Evolutionary conservation across 2,888 invertebrate species (phyloP).

Genomic region (Scelioninae gen. 2): DNA sequence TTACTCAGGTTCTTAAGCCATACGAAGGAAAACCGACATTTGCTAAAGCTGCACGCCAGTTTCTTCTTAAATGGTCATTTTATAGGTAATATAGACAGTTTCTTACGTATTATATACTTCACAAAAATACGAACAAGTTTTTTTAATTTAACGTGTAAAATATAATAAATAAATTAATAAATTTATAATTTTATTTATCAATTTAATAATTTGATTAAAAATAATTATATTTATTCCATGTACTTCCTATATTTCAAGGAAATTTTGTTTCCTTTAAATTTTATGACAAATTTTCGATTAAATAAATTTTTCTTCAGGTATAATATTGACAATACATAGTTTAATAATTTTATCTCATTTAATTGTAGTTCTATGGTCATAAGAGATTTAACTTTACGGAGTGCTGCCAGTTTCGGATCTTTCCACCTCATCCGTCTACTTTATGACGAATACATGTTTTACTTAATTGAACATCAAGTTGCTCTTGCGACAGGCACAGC

Average conservation of each 20-base stretch:
- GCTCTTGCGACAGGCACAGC: slow-evolving; percentile 93
- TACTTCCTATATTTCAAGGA: no score
- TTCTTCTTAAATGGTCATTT: slow-evolving; percentile 99
- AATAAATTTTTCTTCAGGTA: no score
- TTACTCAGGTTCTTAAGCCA: slow-evolving; percentile 90
- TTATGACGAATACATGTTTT: slow-evolving; percentile 99
- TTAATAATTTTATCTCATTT: slow-evolving; percentile 5
- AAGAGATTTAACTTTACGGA: slow-evolving; percentile 94
- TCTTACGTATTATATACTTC: not conserved
- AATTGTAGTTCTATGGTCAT: slow-evolving; percentile 95
- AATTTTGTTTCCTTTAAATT: no score
- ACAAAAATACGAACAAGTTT: no score
- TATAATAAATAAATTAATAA: not conserved
- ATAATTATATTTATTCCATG: no score
- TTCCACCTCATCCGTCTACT: slow-evolving; percentile 98
- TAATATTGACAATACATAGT: not conserved
- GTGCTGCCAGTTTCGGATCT: slow-evolving; percentile 98
- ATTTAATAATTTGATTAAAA: no score
- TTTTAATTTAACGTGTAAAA: not conserved
- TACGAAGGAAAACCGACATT: slow-evolving; percentile 90
- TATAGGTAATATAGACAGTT: slow-evolving; percentile 82
- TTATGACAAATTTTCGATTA: no score
- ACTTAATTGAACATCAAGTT: slow-evolving; percentile 97
- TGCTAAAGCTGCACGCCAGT: slow-evolving; percentile 90
- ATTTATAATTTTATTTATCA: no score